These are phyloP conservation scores for Macrosoma leucophasiata DNA, from an alignment of 2,888 invertebrate species.

Conservation along the genomic window DNA sequence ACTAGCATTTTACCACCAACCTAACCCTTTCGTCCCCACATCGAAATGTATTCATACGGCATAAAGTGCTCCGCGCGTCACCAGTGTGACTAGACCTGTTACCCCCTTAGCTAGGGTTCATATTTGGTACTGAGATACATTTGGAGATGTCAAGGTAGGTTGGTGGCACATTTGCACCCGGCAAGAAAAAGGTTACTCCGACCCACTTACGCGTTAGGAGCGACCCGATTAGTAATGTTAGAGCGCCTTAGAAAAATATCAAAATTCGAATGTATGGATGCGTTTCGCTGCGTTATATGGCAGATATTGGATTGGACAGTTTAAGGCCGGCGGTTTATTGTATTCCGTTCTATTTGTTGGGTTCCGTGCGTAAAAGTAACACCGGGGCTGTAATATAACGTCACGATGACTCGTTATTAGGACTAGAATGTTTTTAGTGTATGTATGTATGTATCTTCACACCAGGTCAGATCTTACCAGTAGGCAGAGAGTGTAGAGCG, in stretches of 20 bases:
- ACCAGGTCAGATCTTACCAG: no score
- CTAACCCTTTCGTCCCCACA: conserved; percentile 49
- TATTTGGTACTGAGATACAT: conserved; percentile 15
- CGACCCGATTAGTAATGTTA: conserved; percentile 48
- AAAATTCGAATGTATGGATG: conserved; percentile 40
- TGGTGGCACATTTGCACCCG: conserved; percentile 39
- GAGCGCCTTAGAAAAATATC: conserved; percentile 43
- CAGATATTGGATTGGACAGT: no score
- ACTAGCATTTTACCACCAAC: conserved; percentile 52
- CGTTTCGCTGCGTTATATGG: no score
- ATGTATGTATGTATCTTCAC: no score
- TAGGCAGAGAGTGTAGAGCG: no score
- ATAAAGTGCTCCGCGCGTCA: conserved; percentile 41
- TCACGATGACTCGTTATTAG: no score
- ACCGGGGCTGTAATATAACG: no score
- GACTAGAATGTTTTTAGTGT: no score
- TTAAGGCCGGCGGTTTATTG: no score
- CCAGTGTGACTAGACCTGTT: conserved; percentile 34
- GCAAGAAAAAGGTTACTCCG: conserved; percentile 46
- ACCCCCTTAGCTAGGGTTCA: conserved; percentile 13
- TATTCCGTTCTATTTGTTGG: no score
- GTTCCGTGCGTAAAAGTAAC: no score
- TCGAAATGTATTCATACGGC: conserved; percentile 56
- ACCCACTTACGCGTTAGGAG: conserved; percentile 55
- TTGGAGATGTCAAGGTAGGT: conserved; percentile 26